These are phyloP conservation scores for Taeniopygia guttata DNA, from an alignment of 2,797 vertebrate genomes.

Conservation along the genomic window DNA sequence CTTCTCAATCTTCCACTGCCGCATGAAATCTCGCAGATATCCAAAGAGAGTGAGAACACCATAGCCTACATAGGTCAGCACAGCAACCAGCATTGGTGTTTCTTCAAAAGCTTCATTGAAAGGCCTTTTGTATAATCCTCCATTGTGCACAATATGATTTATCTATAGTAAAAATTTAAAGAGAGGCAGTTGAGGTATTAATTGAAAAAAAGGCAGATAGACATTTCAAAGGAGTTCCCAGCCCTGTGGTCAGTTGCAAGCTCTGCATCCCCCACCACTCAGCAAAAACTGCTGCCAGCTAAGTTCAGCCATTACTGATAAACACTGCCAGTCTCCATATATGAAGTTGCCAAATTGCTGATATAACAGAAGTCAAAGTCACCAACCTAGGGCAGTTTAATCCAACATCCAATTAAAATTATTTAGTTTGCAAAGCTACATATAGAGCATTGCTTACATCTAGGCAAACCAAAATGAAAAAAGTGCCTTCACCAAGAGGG, in stretches of 20 bases:
- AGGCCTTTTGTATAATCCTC: conserved; percentile 87
- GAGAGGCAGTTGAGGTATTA: background rate
- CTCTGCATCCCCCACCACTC: background rate
- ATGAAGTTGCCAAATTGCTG: rapidly evolving
- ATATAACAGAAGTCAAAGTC: background rate
- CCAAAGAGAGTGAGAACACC: conserved; percentile 96
- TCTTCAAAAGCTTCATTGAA: conserved; percentile 92
- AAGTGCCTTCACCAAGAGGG: background rate
- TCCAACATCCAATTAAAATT: background rate
- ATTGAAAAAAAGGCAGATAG: background rate
- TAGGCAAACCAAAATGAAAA: background rate
- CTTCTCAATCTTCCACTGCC: conserved; percentile 94
- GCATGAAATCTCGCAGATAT: conserved; percentile 94
- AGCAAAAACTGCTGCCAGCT: background rate
- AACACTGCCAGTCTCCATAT: background rate
- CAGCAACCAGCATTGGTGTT: conserved; percentile 93
- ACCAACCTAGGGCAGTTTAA: background rate
- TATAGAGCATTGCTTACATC: background rate
- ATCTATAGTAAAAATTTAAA: conserved; percentile 61
- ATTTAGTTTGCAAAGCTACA: background rate
- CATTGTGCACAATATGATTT: conserved; percentile 80
- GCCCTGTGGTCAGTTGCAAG: background rate
- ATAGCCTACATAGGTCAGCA: conserved; percentile 95
- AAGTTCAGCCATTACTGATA: background rate
- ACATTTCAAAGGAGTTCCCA: background rate